Evolutionary conservation across 2,113 vertebrate genomes (phyloP), one percentile per base, ranked within the genome.

Genomic region (Delphinapterus leucas): DNA sequence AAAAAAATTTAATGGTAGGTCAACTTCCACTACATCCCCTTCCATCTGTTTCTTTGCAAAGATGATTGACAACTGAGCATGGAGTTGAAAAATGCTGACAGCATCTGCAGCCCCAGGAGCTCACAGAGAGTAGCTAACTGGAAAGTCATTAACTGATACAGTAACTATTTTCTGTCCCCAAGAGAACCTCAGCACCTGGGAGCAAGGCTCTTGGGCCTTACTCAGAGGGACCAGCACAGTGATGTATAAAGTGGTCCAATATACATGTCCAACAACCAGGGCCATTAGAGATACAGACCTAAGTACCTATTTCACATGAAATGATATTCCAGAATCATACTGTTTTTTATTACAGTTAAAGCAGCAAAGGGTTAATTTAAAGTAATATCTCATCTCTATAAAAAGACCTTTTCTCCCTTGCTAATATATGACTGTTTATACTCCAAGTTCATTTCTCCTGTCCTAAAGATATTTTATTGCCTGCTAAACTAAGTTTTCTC

Each of bases 401-500:
- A 61, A 94, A 74, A 84, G 84, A 83, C 7, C 55, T 76, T 97
- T 88, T 70, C 86, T 88, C 87, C 74, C 55, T 90, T 92, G 83
- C 65, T 83, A 93, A 65, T 77, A 87, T 41, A 93, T 83, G 90
- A 88, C 90, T 93, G 63, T 98, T 98, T 91, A 98, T 90, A 65
- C 96, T 26, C 71, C 89, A 58, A 28, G 71, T 68, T 97, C 95
- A 97, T 97, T 98, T 96, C 67, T 84, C 61, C 81, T 81, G 18
- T 96, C 94, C 94, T 95, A 65, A 96, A 94, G 53, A 96, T 96
- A 96, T 97, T 97, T 70, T 97, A 97, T 97, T 98, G 95, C 25
- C 79, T 81, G 95, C 73, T 80, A 98, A 98, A 98, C 96, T 95
- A 97, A 98, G 82, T 98, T 98, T 96, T 95, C 79, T 85, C 98